Evolutionary conservation across 2,797 vertebrate species (phyloP), one percentile per base, ranked within the genome.

Genomic region (Onychomys arenicola): DNA sequence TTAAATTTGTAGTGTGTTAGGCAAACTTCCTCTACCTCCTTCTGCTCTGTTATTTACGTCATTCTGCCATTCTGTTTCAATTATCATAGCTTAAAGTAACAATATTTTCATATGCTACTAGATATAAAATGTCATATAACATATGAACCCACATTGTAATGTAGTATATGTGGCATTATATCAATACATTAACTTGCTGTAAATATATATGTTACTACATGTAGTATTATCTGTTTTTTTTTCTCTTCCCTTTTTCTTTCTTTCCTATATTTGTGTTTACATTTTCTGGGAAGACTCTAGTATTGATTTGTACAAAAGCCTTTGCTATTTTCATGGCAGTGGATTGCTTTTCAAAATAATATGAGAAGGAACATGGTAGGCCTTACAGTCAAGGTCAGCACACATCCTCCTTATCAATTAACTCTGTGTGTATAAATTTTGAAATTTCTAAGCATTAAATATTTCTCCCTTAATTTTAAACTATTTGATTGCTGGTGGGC

Each of bases 281-380:
- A 59, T 49, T 89, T 96, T 57, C 90, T 90, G 43, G 57, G 76
- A 90, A 92, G 77, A 61, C 11, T 93, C 75, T 77, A 57, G 37
- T 32, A 55, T 55, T 57, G 17, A 75, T 63, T 91, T 94, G 13
- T 91, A 37, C 63, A 77, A 37, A 19, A 34, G 40, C 11, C 0
- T 92, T 92, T 94, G 43, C 43, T 34, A n/a, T 76, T 94, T 89
- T 43, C 85, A 75, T 27, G 63, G 23, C 34, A 83, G 57, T 57
- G 73, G 0, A 4, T 63, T 91, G 63, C 46, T 11, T 67, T 89
- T 13, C 13, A 78, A 19, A 21, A 69, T 57, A 87, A 80, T 40
- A 91, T 80, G 78, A 63, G 29, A 95, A 94, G 59, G 13, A 57
- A 12, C 17, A 21, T 32, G 14, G 29, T 88, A 59, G 75, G 23